Percentiles rank a stretch among this genome's conserved stretches.
Evolutionary conservation across 2,113 vertebrate genomes (phyloP).

Genomic region (Cheilinus undulatus): DNA sequence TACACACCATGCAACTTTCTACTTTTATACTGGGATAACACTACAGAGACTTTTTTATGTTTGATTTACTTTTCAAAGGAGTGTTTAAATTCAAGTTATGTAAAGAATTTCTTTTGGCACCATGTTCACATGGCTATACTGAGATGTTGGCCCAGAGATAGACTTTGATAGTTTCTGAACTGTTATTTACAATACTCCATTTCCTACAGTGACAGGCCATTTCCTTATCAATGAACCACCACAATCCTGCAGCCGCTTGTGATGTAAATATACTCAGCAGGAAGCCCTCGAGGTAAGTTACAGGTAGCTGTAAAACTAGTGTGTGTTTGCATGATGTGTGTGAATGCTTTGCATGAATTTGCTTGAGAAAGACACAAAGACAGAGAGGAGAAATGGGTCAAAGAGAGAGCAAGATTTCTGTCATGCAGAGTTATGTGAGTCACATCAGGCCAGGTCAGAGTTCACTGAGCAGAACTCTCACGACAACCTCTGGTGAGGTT

Average conservation of each 20-base stretch:
- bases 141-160: constrained; percentile 13
- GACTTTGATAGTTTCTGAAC: constrained; percentile 27
- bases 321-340: constrained; percentile 28
- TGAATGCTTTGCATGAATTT: constrained; percentile 25
- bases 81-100: too few relatives aligned
- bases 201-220: constrained; percentile 49
- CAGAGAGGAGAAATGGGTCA: constrained; percentile 9
- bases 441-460: constrained; percentile 57
- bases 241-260: constrained; percentile 50
- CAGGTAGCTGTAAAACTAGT: constrained; percentile 32
- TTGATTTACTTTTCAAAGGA: too few relatives aligned
- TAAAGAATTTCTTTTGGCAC: neutral
- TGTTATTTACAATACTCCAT: constrained; percentile 13
- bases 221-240: constrained; percentile 61
- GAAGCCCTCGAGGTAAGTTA: constrained; percentile 20
- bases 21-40: too few relatives aligned
- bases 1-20: too few relatives aligned
- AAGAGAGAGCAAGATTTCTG: constrained; percentile 21
- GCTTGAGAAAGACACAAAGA: constrained; percentile 7
- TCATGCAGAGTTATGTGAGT: constrained; percentile 27
- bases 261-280: constrained; percentile 65
- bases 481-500: constrained; percentile 20
- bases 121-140: neutral
- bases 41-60: too few relatives aligned
- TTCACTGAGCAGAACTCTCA: constrained; percentile 37